A percentile compares a stretch with the other conserved stretches of the same genome.
phyloP scores from a whole-genome alignment of 2,797 vertebrate genomes.

The Anguilla marmorata region DNA sequence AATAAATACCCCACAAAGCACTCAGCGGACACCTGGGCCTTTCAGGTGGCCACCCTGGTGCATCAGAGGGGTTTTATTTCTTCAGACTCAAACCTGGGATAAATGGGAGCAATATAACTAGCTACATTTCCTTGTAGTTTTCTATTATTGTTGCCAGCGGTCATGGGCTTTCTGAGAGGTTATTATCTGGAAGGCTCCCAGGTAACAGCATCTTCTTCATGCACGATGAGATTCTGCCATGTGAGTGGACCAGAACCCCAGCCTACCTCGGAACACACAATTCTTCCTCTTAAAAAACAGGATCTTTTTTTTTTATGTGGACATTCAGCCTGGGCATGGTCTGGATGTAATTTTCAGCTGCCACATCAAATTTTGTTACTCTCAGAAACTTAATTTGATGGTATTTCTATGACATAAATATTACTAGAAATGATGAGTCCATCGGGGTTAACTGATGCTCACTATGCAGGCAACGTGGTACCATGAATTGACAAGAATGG shows the following conservation, averaged over 20 bases:
- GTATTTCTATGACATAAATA: not conserved
- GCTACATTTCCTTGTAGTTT: not conserved
- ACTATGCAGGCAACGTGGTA: no score
- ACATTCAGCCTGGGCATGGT: not conserved
- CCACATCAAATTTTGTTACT: not conserved
- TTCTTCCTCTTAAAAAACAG: not conserved
- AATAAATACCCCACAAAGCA: not conserved
- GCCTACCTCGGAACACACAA: not conserved
- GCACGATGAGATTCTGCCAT: not conserved
- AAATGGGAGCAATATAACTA: not conserved
- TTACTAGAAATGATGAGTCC: not conserved
- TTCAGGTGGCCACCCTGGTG: not conserved
- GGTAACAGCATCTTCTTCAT: not conserved
- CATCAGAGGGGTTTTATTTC: not conserved
- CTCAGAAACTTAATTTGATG: not conserved
- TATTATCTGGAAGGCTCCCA: not conserved
- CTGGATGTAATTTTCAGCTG: not conserved
- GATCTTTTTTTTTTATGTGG: no score
- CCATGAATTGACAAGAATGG: not conserved
- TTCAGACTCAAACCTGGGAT: not conserved
- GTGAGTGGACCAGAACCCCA: not conserved
- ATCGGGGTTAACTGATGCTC: not conserved
- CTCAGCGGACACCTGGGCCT: not conserved
- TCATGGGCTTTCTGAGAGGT: not conserved
- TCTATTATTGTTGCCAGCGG: not conserved